Evolutionary conservation across 1,140 invertebrate species (phyloP).

Genomic region (Drosophila lacertosa): DNA sequence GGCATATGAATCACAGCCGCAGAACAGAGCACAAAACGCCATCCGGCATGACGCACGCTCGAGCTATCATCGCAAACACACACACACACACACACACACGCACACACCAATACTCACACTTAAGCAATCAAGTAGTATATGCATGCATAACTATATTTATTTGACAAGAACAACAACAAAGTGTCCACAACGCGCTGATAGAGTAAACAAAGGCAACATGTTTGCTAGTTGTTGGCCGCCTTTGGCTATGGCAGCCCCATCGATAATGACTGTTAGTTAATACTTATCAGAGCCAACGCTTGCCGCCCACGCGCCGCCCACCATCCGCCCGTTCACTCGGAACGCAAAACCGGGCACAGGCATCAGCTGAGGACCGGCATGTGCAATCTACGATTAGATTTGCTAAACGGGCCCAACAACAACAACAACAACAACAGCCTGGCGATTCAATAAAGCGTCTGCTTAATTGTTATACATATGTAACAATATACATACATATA

Average conservation of each 20-base stretch:
- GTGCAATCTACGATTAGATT: conserved; percentile 35
- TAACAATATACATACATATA: neutral
- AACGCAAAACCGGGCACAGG: conserved; percentile 4
- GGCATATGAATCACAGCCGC: conserved; percentile 34
- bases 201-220: conserved; percentile 38
- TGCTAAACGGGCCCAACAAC: conserved; percentile 2
- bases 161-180: conserved; percentile 20
- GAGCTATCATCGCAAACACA: conserved; percentile 33
- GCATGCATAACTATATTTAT: conserved; percentile 16
- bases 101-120: neutral
- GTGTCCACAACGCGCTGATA: conserved; percentile 28
- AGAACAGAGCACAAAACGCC: neutral
- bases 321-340: no score
- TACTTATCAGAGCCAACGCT: conserved; percentile 35
- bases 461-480: conserved; percentile 10
- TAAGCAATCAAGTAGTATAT: neutral
- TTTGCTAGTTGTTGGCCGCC: conserved; percentile 30
- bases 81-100: no score
- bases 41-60: conserved; percentile 41
- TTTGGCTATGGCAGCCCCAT: conserved; percentile 29
- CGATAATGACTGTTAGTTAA: conserved; percentile 46
- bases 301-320: neutral
- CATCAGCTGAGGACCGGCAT: conserved; percentile 34
- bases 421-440: conserved; percentile 4
- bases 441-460: conserved; percentile 29